These are phyloP conservation scores for Drosophila hydei DNA, from an alignment of 1,140 invertebrate species.

Conservation along the genomic window DNA sequence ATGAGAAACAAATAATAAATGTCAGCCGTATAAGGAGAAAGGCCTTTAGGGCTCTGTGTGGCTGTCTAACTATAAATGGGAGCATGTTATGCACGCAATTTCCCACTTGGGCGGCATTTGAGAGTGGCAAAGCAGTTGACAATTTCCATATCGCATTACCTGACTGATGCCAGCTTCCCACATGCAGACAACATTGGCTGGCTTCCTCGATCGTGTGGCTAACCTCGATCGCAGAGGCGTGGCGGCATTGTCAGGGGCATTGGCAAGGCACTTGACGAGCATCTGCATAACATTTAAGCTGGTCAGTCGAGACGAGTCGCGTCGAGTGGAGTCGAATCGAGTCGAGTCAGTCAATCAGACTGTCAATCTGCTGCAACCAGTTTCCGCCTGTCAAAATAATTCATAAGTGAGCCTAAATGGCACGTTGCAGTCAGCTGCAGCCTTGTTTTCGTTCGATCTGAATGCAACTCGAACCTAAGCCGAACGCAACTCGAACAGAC, in stretches of 20 bases:
- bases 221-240: constrained; percentile 32
- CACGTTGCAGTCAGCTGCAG: constrained; percentile 46
- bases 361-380: constrained; percentile 41
- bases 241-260: constrained; percentile 32
- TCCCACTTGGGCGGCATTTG: constrained; percentile 61
- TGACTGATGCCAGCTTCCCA: constrained; percentile 26
- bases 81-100: constrained; percentile 15
- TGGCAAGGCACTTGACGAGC: constrained; percentile 22
- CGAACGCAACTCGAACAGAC: constrained; percentile 12
- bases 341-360: constrained; percentile 44
- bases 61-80: constrained; percentile 40
- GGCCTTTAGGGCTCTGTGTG: constrained; percentile 34
- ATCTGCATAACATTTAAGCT: constrained; percentile 56
- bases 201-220: constrained; percentile 25
- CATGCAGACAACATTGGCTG: constrained; percentile 1
- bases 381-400: constrained; percentile 68
- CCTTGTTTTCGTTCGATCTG: constrained; percentile 56
- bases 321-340: constrained; percentile 33
- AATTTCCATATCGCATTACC: constrained; percentile 33
- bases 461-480: background rate
- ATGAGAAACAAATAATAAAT: constrained; percentile 2
- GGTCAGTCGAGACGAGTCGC: constrained; percentile 30
- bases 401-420: constrained; percentile 77
- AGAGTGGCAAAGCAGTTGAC: constrained; percentile 22
- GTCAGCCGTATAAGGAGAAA: constrained; percentile 15